phyloP scores from a whole-genome alignment of 2,888 invertebrate genomes.

The Latheticus oryzae region DNA sequence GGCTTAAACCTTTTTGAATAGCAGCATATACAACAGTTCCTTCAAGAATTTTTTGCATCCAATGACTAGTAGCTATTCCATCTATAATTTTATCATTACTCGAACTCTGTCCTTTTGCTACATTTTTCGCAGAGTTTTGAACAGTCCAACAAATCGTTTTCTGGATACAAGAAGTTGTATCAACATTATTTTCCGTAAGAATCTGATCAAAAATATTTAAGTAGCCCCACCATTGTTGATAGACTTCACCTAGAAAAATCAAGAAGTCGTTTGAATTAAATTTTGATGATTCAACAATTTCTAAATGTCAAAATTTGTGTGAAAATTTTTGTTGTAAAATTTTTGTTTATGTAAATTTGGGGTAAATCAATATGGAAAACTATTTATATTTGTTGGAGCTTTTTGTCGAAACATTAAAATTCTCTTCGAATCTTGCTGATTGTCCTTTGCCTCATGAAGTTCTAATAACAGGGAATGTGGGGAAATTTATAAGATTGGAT shows the following conservation, averaged over 20 bases:
- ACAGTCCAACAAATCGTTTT: constrained; percentile 70
- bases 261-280: too few relatives aligned
- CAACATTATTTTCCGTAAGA: constrained; percentile 70
- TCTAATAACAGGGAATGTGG: constrained; percentile 12
- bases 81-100: constrained; percentile 67
- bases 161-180: constrained; percentile 73
- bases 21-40: constrained; percentile 70
- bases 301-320: constrained; percentile 25
- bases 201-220: constrained; percentile 69
- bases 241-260: constrained; percentile 44
- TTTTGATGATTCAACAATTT: too few relatives aligned
- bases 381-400: constrained; percentile 52
- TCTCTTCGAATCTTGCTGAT: constrained; percentile 17
- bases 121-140: constrained; percentile 62
- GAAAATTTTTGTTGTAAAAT: constrained; percentile 37
- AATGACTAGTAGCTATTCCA: constrained; percentile 65
- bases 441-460: constrained; percentile 9
- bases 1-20: constrained; percentile 64
- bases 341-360: constrained; percentile 42
- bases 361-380: constrained; percentile 55
- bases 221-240: constrained; percentile 36
- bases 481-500: constrained; percentile 29
- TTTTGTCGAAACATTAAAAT: constrained; percentile 30
- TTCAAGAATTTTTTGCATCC: constrained; percentile 63
- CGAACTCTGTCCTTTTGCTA: constrained; percentile 61